A percentile compares a stretch with the other conserved stretches of the same genome.
Evolutionary conservation across 2,888 invertebrate genomes (phyloP).

Genomic region (Boloria selene): DNA sequence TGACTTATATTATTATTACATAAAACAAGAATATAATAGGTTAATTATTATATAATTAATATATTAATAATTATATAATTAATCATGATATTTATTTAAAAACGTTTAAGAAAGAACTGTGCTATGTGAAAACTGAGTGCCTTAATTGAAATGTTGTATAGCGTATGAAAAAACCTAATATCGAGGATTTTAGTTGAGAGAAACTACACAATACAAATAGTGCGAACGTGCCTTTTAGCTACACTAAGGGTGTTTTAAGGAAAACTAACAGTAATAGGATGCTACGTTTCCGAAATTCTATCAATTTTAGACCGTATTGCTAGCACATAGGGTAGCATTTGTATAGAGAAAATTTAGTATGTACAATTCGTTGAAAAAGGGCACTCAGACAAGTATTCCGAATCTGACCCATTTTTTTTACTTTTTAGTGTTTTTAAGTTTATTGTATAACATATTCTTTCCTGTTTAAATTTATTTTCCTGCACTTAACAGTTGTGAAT

Average conservation of each 20-base stretch:
- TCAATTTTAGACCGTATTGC: constrained; percentile 19
- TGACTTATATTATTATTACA: too few species aligned
- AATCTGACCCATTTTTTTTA: constrained; percentile 31
- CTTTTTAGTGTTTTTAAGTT: constrained; percentile 25
- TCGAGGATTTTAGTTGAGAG: constrained; percentile 34
- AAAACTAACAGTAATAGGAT: constrained; percentile 31
- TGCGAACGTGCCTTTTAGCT: constrained; percentile 40
- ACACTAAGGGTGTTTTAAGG: constrained; percentile 38
- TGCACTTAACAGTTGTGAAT: constrained; percentile 7
- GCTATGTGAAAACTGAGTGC: neutral
- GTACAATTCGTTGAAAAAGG: constrained; percentile 27
- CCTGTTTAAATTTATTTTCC: constrained; percentile 11
- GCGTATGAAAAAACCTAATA: constrained; percentile 34
- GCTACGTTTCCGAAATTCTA: constrained; percentile 2
- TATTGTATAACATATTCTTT: constrained; percentile 10
- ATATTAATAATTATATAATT: too few species aligned
- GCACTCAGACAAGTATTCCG: constrained; percentile 28
- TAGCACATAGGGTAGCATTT: constrained; percentile 2
- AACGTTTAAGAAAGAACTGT: neutral
- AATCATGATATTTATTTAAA: neutral
- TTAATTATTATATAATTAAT: too few species aligned
- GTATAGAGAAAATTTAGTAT: neutral
- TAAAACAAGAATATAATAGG: too few species aligned
- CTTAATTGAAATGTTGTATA: constrained; percentile 30
- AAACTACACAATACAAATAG: constrained; percentile 39